These are phyloP conservation scores for Hystrix cristata DNA, from an alignment of 2,113 vertebrate species.

Conservation along the genomic window DNA sequence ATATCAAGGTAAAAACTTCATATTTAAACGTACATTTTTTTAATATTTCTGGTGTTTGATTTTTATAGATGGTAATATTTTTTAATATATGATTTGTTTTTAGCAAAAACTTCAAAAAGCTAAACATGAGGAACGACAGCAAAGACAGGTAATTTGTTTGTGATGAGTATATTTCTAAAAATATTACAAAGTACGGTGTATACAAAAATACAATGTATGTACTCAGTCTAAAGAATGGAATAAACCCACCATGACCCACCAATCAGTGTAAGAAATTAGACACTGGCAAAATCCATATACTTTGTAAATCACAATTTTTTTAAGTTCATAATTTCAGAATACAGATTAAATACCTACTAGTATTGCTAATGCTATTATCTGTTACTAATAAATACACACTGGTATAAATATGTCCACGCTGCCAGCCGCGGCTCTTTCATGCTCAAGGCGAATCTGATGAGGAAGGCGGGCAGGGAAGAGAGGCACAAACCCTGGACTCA, in stretches of 20 bases:
- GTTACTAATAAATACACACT: not conserved
- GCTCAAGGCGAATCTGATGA: not conserved
- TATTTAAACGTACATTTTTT: not conserved
- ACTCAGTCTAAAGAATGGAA: not conserved
- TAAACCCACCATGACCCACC: not conserved
- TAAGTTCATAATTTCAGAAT: not conserved
- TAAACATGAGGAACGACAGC: constrained; percentile 18
- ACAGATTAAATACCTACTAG: not conserved
- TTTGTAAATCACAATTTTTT: constrained; percentile 14
- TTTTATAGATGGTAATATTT: not conserved
- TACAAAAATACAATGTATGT: not conserved
- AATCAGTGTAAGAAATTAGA: not conserved
- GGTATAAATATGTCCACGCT: not conserved
- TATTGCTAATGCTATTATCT: not conserved
- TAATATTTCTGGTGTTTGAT: not conserved
- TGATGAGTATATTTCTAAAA: constrained; percentile 6
- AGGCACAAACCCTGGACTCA: not conserved
- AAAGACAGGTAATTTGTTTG: constrained; percentile 65
- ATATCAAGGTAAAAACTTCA: constrained; percentile 50
- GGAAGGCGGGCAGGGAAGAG: not conserved
- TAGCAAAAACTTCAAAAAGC: constrained; percentile 43
- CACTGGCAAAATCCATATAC: not conserved
- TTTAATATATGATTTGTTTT: constrained; percentile 25
- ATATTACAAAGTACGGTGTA: not conserved
- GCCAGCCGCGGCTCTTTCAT: not conserved